These are phyloP conservation scores for Sycobia sp. DNA, from an alignment of 1,140 invertebrate species.

Conservation along the genomic window DNA sequence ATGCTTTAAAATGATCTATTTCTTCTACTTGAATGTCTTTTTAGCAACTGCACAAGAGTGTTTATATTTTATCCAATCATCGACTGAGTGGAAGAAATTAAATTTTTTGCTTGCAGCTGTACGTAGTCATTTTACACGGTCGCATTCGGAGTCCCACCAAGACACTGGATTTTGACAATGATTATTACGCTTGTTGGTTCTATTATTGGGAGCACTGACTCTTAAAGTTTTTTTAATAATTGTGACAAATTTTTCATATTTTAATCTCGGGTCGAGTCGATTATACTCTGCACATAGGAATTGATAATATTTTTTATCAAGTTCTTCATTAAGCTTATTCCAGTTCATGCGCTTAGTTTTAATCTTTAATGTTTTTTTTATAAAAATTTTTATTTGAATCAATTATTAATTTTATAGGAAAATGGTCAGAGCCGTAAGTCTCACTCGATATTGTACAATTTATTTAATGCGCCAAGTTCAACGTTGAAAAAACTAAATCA, in stretches of 20 bases:
- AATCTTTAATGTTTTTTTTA: constrained; percentile 10
- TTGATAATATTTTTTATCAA: neutral
- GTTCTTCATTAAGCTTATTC: neutral
- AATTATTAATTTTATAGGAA: constrained; percentile 41
- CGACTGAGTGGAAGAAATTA: too few species aligned
- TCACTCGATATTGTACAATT: constrained; percentile 41
- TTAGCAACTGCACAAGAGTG: too few species aligned
- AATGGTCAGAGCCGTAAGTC: constrained; percentile 46
- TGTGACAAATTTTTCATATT: neutral
- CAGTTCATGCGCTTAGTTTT: neutral
- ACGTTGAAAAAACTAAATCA: constrained; percentile 31
- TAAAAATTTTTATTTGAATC: constrained; percentile 32
- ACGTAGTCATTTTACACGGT: too few species aligned
- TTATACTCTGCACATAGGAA: neutral
- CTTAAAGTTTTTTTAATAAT: neutral
- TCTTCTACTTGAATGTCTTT: too few species aligned
- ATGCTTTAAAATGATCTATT: too few species aligned
- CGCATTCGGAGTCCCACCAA: neutral
- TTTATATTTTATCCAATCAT: too few species aligned
- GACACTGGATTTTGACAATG: neutral
- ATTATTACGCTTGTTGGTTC: neutral
- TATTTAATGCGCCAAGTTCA: constrained; percentile 36
- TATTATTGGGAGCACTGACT: too few species aligned
- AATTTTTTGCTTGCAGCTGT: too few species aligned
- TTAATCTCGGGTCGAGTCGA: too few species aligned